These are phyloP conservation scores for Pterocles gutturalis DNA, from an alignment of 2,113 vertebrate genomes.

Conservation along the genomic window DNA sequence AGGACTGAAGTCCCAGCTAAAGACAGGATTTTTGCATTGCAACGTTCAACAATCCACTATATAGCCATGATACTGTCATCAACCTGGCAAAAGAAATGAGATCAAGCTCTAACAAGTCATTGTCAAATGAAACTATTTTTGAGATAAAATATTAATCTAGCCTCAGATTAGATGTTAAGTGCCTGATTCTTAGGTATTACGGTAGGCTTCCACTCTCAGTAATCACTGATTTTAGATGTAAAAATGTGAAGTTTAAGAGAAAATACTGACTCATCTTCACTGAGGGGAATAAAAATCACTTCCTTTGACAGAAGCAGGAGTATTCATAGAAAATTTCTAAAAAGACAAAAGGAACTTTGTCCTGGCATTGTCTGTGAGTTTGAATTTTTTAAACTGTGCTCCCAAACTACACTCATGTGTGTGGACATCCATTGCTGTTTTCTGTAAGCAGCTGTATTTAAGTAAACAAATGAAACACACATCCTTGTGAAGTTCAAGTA, in stretches of 20 bases:
- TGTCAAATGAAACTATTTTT: not conserved
- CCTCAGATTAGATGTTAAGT: not conserved
- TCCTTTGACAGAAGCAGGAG: not conserved
- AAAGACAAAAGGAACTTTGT: not conserved
- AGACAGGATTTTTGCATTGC: not conserved
- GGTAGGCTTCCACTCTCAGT: not conserved
- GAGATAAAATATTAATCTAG: not conserved
- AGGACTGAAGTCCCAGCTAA: not conserved
- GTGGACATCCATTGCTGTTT: not conserved
- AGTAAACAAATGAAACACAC: not conserved
- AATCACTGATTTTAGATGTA: not conserved
- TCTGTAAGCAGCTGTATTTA: not conserved
- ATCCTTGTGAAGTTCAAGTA: not conserved
- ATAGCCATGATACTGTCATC: not conserved
- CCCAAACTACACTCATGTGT: not conserved
- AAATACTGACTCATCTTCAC: not conserved
- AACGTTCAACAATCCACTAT: not conserved
- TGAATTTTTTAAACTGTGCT: not conserved
- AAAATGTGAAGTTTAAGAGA: not conserved
- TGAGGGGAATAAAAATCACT: not conserved
- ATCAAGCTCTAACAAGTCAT: not conserved
- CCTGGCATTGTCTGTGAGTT: not conserved
- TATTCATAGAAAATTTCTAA: not conserved
- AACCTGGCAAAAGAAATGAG: slow-evolving; percentile 3
- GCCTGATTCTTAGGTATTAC: not conserved